Conservation (phyloP, 2,888 invertebrate species). For the Melipona beecheii region DNA sequence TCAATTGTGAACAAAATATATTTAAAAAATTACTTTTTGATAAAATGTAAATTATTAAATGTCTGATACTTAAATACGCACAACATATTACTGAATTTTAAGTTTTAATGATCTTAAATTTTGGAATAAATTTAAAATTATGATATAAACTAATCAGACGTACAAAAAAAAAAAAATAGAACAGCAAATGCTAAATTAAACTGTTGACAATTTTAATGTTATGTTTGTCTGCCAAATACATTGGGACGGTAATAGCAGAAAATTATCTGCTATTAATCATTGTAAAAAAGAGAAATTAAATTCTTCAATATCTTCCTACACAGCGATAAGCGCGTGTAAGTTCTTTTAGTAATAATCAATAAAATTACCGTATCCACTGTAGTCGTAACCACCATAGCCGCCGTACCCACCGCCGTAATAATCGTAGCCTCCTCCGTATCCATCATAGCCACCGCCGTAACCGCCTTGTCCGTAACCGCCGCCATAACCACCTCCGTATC, state of each 20-base stretch:
- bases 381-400: constrained; percentile 92
- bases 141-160: constrained; percentile 5
- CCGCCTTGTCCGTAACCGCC: constrained; percentile 89
- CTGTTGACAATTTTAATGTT: constrained; percentile 37
- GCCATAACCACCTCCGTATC: constrained; percentile 87
- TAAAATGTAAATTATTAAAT: too few species aligned
- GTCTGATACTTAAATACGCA: background rate
- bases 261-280: constrained; percentile 58
- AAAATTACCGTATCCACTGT: constrained; percentile 92
- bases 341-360: constrained; percentile 83
- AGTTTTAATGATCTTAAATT: background rate
- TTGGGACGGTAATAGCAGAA: constrained; percentile 67
- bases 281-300: constrained; percentile 54
- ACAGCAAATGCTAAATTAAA: constrained; percentile 24
- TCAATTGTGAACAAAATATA: background rate
- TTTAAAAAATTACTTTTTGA: too few species aligned
- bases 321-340: constrained; percentile 53
- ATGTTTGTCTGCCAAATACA: constrained; percentile 66
- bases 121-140: background rate
- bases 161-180: constrained; percentile 16
- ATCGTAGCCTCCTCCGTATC: constrained; percentile 91
- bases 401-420: constrained; percentile 88
- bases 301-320: constrained; percentile 51
- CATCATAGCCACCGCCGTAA: constrained; percentile 90
- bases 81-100: background rate